phyloP scores from a whole-genome alignment of 2,888 invertebrate species.

The Microctonus brassicae region DNA sequence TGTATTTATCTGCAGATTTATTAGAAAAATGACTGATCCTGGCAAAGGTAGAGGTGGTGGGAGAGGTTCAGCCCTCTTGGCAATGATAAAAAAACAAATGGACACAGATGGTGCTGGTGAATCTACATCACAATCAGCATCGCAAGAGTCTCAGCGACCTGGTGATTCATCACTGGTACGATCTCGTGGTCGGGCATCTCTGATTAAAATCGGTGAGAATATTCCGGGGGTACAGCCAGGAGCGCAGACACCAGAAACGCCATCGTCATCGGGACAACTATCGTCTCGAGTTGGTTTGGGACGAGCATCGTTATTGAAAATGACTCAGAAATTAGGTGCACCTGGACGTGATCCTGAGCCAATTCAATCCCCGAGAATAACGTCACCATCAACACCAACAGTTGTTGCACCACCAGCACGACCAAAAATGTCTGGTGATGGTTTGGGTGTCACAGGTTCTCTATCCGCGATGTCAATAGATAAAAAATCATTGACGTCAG shows the following conservation, averaged over 20 bases:
- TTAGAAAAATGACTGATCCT: slow-evolving; percentile 14
- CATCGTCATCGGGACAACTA: neutral
- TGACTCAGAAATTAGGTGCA: slow-evolving; percentile 22
- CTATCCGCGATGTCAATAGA: slow-evolving; percentile 52
- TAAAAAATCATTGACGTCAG: slow-evolving; percentile 40
- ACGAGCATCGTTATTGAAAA: slow-evolving; percentile 26
- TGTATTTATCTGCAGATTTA: neutral
- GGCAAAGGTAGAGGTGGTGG: slow-evolving; percentile 8
- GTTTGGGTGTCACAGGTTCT: slow-evolving; percentile 48
- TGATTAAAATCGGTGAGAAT: neutral
- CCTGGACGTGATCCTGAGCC: slow-evolving; percentile 18
- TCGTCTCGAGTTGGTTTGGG: slow-evolving; percentile 20
- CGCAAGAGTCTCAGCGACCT: neutral
- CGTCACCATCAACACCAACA: neutral
- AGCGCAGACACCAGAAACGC: neutral
- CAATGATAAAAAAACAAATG: neutral
- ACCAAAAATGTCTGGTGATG: slow-evolving; percentile 39
- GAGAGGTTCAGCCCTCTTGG: slow-evolving; percentile 14
- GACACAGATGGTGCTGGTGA: neutral
- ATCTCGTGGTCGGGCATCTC: slow-evolving; percentile 1
- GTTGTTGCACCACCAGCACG: neutral
- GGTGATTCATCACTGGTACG: neutral
- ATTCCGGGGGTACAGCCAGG: neutral
- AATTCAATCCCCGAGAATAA: neutral
- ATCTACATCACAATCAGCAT: neutral